A percentile compares a stretch with the other conserved stretches of the same genome.
Evolutionary conservation across 53 echinoderm and acorn worm species (phyloP).

Genomic region (Actinopyga echinites): DNA sequence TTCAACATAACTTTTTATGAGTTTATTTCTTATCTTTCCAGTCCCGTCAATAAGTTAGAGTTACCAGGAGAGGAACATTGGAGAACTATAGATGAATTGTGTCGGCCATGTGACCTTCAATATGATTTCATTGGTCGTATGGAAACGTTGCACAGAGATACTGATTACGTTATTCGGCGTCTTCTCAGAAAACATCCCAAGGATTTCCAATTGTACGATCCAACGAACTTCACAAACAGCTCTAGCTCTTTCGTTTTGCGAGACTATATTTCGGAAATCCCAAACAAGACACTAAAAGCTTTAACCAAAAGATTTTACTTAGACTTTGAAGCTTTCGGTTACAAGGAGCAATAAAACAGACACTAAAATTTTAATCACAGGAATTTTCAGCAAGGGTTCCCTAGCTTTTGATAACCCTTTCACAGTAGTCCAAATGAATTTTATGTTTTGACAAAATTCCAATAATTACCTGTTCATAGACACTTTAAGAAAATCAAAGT

Average conservation of each 20-base stretch:
- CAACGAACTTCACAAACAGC: slow-evolving; percentile 8
- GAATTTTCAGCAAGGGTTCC: too few relatives aligned
- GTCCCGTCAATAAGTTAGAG: slow-evolving; percentile 17
- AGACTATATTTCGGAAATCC: not conserved
- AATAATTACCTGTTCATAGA: too few relatives aligned
- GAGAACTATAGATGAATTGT: slow-evolving; percentile 65
- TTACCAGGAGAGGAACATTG: slow-evolving; percentile 65
- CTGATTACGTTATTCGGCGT: slow-evolving; percentile 41
- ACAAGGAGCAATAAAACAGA: too few relatives aligned
- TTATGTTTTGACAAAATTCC: too few relatives aligned
- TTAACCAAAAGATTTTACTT: not conserved
- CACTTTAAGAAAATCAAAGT: too few relatives aligned
- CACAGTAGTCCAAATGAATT: too few relatives aligned
- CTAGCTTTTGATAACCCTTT: too few relatives aligned
- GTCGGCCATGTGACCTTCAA: slow-evolving; percentile 66
- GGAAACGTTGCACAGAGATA: slow-evolving; percentile 61
- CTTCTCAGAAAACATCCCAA: not conserved
- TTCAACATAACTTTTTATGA: slow-evolving; percentile 46
- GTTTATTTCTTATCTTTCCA: slow-evolving; percentile 51
- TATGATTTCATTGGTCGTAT: slow-evolving; percentile 76
- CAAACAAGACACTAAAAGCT: not conserved
- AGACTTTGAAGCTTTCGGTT: slow-evolving; percentile 14
- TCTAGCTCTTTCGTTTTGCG: not conserved
- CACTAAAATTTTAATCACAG: too few relatives aligned
- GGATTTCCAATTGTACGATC: not conserved